Evolutionary conservation across 2,888 invertebrate genomes (phyloP), one percentile per base, ranked within the genome.

Genomic region (Stegana nigrithorax): DNA sequence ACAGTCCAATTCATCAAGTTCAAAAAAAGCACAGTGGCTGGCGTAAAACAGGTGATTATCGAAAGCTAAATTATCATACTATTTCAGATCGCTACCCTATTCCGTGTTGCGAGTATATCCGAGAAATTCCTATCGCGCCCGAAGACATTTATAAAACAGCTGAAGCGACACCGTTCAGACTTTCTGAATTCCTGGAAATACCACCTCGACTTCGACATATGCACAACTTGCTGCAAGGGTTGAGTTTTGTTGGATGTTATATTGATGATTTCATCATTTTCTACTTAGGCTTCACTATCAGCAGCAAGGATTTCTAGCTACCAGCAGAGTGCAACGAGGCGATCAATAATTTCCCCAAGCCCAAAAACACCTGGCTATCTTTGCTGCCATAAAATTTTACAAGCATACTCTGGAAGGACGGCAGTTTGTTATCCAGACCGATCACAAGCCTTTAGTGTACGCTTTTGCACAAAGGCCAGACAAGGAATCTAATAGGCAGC

Each of bases 41-140:
- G 23, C 7, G 50, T 3, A 12, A 6, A 14, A 17, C 17, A 4
- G 44, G 44, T 1, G 44, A 44, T 17, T 44, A 44, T 44, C 44
- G 44, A 17, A 14, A 19, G 10, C 44, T 44, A 4, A 44, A 44
- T 44, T 4, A 4, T 19, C 4, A 17, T 6, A 44, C 17, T 1
- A 8, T 1, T 4, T 6, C 44, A 5, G 44, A 44, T 44, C 44
- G 44, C 8, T 44, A 44, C 8, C 44, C 44, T 14, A 44, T 44
- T 4, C 14, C 44, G 17, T 8, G 19, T 14, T 8, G 19, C 4
- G 17, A 44, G 4, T 32, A 12, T n/a, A 2, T 2, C 6, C 3
- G n/a, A n/a, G n/a, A 32, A 32, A 83, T 85, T 26, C 81, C 81
- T 0, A 73, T 85, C 17, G 66, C 62, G 1, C 50, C 66, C 4